These are phyloP conservation scores for Mobula hypostoma DNA, from an alignment of 2,113 vertebrate species.

Conservation along the genomic window DNA sequence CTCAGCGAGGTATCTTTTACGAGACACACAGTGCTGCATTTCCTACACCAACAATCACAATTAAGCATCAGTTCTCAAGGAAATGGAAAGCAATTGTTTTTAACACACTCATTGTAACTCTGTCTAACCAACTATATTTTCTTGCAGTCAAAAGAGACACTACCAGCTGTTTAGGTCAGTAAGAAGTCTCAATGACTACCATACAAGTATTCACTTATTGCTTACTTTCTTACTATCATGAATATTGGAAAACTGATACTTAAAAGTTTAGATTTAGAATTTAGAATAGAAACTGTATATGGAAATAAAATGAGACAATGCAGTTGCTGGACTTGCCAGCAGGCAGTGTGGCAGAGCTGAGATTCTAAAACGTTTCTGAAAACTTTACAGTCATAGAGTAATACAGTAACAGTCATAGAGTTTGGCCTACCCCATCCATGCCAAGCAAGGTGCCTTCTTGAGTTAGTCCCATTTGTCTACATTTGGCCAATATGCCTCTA, in stretches of 20 bases:
- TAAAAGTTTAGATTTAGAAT: not conserved
- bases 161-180: not conserved
- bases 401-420: too few species aligned
- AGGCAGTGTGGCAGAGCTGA: not conserved
- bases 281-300: not conserved
- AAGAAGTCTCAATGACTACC: not conserved
- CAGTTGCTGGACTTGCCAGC: not conserved
- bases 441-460: too few species aligned
- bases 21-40: slow-evolving; percentile 74
- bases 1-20: slow-evolving; percentile 64
- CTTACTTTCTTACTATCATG: not conserved
- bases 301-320: not conserved
- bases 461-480: too few species aligned
- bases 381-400: not conserved
- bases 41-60: slow-evolving; percentile 51
- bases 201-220: too few species aligned
- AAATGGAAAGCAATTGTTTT: not conserved
- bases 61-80: not conserved
- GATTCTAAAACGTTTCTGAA: not conserved
- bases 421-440: too few species aligned
- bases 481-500: too few species aligned
- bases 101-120: not conserved
- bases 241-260: not conserved
- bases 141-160: too few species aligned
- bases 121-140: not conserved